These are phyloP conservation scores for Camponotus floridanus DNA, from an alignment of 1,140 invertebrate genomes.

Conservation along the genomic window DNA sequence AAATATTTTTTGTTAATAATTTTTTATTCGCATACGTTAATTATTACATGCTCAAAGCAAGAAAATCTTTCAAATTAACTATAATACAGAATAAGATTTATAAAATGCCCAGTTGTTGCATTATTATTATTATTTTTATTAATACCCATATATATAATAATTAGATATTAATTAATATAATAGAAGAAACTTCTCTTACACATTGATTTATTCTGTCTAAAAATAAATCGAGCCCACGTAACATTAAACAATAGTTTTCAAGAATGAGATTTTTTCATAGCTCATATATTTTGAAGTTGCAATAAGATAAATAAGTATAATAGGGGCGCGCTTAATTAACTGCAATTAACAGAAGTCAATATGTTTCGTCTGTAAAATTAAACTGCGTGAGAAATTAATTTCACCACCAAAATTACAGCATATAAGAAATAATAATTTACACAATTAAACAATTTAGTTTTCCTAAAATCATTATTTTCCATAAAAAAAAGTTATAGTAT, in stretches of 20 bases:
- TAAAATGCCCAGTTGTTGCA: not conserved
- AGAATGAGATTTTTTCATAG: not conserved
- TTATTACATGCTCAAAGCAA: not conserved
- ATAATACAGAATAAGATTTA: not conserved
- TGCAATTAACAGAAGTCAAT: not conserved
- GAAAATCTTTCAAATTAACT: not conserved
- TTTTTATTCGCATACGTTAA: not conserved
- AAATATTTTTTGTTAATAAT: not conserved
- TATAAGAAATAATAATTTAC: no score
- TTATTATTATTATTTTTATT: not conserved
- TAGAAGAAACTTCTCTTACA: not conserved
- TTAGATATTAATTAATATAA: not conserved
- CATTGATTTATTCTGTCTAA: not conserved
- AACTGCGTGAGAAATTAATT: not conserved
- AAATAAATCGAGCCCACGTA: slow-evolving; percentile 21
- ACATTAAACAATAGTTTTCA: not conserved
- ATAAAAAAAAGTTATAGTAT: no score
- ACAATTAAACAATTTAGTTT: no score
- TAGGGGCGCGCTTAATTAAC: slow-evolving; percentile 13
- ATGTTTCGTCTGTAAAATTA: not conserved
- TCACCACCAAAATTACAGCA: not conserved
- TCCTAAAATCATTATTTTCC: no score
- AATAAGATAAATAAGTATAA: not conserved
- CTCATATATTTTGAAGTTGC: not conserved
- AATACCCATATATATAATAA: not conserved